A percentile compares a stretch with the other conserved stretches of the same genome.
These are phyloP conservation scores for Potamarius usumacintae DNA, from an alignment of 2,113 vertebrate species.

Conservation along the genomic window DNA sequence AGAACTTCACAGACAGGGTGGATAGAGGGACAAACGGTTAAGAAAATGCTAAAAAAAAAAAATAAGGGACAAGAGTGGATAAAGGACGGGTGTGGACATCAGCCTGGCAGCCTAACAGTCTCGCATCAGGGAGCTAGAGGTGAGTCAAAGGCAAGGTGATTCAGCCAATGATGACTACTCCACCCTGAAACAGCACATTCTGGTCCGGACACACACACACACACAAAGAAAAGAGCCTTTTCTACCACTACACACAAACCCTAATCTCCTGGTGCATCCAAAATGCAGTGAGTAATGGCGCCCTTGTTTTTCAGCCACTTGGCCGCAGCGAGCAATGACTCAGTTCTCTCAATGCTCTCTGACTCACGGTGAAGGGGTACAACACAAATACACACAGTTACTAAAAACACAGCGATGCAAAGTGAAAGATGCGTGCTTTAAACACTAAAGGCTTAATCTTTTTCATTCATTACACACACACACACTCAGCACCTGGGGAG, in stretches of 20 bases:
- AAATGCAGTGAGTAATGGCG: constrained; percentile 37
- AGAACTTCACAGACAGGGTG: constrained; percentile 6
- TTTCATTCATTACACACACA: background rate
- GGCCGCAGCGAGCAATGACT: constrained; percentile 27
- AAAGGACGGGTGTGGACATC: background rate
- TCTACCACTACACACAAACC: background rate
- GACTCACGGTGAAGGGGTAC: constrained; percentile 11
- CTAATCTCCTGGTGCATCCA: constrained; percentile 8
- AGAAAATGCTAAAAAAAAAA: background rate
- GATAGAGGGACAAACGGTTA: background rate
- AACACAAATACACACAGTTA: constrained; percentile 36
- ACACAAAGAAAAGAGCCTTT: constrained; percentile 20
- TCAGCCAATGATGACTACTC: constrained; percentile 55
- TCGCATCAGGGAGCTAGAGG: background rate
- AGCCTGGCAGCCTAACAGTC: background rate
- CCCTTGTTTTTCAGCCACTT: constrained; percentile 25
- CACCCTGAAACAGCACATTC: constrained; percentile 20
- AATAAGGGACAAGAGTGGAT: background rate
- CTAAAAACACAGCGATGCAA: constrained; percentile 13
- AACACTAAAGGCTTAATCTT: background rate
- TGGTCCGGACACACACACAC: constrained; percentile 12
- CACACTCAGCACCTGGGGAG: too few species aligned
- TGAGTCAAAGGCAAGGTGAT: constrained; percentile 38
- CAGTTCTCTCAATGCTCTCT: constrained; percentile 25
- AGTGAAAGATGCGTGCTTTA: background rate